Base-by-base conservation (phyloP, 2,797 vertebrate species). In the Eulemur coronatus region DNA sequence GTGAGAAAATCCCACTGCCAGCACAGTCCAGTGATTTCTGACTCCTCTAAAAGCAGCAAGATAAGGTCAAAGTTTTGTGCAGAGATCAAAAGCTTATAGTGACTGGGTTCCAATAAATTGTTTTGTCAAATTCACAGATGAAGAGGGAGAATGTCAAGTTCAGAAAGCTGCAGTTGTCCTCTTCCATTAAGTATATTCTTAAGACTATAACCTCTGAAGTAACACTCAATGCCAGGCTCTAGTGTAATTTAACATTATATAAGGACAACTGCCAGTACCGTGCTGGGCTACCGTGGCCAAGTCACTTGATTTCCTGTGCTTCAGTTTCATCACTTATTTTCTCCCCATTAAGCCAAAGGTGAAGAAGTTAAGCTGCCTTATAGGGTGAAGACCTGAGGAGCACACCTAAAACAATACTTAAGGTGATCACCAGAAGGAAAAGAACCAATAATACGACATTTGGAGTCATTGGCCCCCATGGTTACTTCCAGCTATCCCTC, bases 181-280 rank as follows among this genome's bases (percentile, higher is more conserved):
- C 57, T 73, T 30, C 38, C 1, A 46, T 75, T 75, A 20, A 61
- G 12, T 61, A 41, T 41, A 55, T 93, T 59, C 59, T 70, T 46
- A 86, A 63, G 33, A 63, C 38, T 48, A 30, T 50, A 73, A 80
- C 38, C 82, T 92, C 48, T 80, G 41, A 59, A 80, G 4, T 48
- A 91, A 48, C 4, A 35, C 65, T 97, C 33, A 67, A 59, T 33
- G 43, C 48, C 69, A 52, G 73, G n/a, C 48, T 69, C 26, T 11
- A 30, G 33, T 17, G 52, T 72, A 80, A 92, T 12, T 57, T 63
- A 84, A 76, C 24, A 65, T 91, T 81, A 72, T 18, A 22, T 73
- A 87, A 94, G 82, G 67, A 89, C 43, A 80, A 89, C 79, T 55
- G 67, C 70, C 75, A 96, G 65, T 43, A 76, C 88, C 63, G 76